Evolutionary conservation across 1,140 invertebrate species (phyloP), one percentile per base, ranked within the genome.

Genomic region (Leucophenga varia): DNA sequence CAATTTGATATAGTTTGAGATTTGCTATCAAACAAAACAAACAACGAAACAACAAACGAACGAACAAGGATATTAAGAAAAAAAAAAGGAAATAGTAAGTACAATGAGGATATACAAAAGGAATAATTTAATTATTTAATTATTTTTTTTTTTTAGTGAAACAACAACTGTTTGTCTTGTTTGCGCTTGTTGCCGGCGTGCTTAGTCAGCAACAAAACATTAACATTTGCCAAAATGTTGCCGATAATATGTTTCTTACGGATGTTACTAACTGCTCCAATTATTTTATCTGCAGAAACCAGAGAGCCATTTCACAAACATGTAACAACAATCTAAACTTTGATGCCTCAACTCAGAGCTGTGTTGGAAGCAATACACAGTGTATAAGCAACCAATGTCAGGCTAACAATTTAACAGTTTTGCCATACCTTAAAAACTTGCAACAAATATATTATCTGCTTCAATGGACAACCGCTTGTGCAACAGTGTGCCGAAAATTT

Each of bases 361-460:
- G 43, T 13, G 16, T 21, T 1, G 16, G 2, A 9, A 28, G 37
- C 1, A 16, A 18, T n/a, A 8, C 14, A 1, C 16, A 9, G 18
- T 52, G 49, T 17, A 13, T 52, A 12, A 3, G n/a, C n/a, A n/a
- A n/a, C n/a, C n/a, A 17, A 1, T 46, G 43, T 12, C 3, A 34
- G 7, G 12, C 8, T 4, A 17, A 19, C 20, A 21, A 9, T 13
- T 25, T 43, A 28, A 18, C 14, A 9, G 25, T 41, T 2, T 16
- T 14, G 0, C 14, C 31, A 12, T 16, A n/a, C 36, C 7, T 10
- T 1, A 7, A 46, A 36, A 13, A 52, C 49, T 6, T 52, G 49
- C 28, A 28, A 52, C n/a, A 52, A 52, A 18, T 52, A 41, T 32
- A 30, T 30, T 4, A 25, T 40, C n/a, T 52, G 49, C 12, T 52